Base-by-base conservation (phyloP, 2,113 vertebrate genomes). In the Forbesichthys agassizii region DNA sequence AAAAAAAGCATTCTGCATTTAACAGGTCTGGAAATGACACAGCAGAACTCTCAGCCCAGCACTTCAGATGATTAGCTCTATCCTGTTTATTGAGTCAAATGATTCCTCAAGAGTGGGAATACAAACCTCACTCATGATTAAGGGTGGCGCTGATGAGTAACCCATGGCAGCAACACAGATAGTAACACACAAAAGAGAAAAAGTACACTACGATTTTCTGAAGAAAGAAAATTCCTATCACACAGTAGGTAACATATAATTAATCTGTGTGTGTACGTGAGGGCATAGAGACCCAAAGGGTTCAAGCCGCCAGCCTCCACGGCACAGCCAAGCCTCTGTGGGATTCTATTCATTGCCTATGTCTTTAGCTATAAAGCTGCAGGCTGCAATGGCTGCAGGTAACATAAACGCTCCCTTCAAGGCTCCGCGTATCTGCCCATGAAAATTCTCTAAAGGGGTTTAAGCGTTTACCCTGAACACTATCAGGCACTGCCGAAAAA, bases 361-460 rank as follows among this genome's bases (percentile, higher is more conserved):
- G 94, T 95, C 94, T 96, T 94, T 92, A 94, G 94, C 94, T 95
- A 96, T 94, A 96, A 97, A 96, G 94, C 95, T 93, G 88, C 82
- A 90, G 93, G 94, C 94, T 95, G 94, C 95, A 94, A 88, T 91
- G 93, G 94, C 94, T 95, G 93, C 95, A 95, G 92, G 95, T 95
- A 96, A 96, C 95, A 95, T 95, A 95, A 96, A 95, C 93, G 94
- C 89, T 93, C 89, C 89, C 95, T 95, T 95, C 94, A 93, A 94
- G 92, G 92, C 84, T 90, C 92, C 79, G 91, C 93, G 91, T 95
- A 96, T 96, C 95, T 96, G 94, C 93, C 94, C 95, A 93, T 95
- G 95, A 95, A 90, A 96, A 98, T 96, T 96, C 96, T 98, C 96
- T 93, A 95, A 96, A 98, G 95, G 95, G 96, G 95, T 98, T 98